Percentiles rank a stretch among this genome's conserved stretches.
Conservation (phyloP, 2,888 invertebrate genomes). For the Perdita meconis region DNA sequence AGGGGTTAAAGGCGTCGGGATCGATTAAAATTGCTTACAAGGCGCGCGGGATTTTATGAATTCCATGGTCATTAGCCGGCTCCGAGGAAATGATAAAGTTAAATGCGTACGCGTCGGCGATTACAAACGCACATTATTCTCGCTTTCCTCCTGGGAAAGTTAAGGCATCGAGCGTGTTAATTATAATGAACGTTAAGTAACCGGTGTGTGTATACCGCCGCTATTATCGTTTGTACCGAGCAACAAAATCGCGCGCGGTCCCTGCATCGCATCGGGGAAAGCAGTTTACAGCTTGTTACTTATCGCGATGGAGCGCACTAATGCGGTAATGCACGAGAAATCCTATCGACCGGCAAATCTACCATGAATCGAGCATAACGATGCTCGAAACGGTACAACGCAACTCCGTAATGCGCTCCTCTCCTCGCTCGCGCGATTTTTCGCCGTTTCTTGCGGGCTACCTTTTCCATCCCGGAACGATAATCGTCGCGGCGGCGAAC, state of each 20-base stretch:
- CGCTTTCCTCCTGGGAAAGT: slow-evolving; percentile 84
- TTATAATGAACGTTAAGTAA: slow-evolving; percentile 83
- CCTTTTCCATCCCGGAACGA: background rate
- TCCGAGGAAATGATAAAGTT: slow-evolving; percentile 74
- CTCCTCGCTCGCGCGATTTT: slow-evolving; percentile 35
- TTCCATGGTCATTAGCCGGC: slow-evolving; percentile 62
- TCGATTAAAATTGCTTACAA: slow-evolving; percentile 41
- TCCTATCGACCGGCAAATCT: slow-evolving; percentile 71
- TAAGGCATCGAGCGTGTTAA: slow-evolving; percentile 82
- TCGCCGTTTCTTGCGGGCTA: slow-evolving; percentile 7
- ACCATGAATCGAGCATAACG: slow-evolving; percentile 63
- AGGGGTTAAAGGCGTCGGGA: slow-evolving; percentile 46
- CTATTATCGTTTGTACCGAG: slow-evolving; percentile 67
- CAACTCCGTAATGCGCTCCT: slow-evolving; percentile 21
- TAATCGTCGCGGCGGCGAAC: slow-evolving; percentile 13
- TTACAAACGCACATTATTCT: slow-evolving; percentile 78
- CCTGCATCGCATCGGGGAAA: slow-evolving; percentile 63
- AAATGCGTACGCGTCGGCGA: slow-evolving; percentile 72
- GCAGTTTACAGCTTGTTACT: slow-evolving; percentile 72
- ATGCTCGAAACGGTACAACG: slow-evolving; percentile 56
- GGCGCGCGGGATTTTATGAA: slow-evolving; percentile 50
- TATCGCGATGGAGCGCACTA: slow-evolving; percentile 69
- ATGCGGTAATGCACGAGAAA: slow-evolving; percentile 69
- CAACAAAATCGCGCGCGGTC: slow-evolving; percentile 67
- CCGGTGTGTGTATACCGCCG: slow-evolving; percentile 63